phyloP scores from a whole-genome alignment of 2,113 vertebrate genomes.

The Nesoenas mayeri region DNA sequence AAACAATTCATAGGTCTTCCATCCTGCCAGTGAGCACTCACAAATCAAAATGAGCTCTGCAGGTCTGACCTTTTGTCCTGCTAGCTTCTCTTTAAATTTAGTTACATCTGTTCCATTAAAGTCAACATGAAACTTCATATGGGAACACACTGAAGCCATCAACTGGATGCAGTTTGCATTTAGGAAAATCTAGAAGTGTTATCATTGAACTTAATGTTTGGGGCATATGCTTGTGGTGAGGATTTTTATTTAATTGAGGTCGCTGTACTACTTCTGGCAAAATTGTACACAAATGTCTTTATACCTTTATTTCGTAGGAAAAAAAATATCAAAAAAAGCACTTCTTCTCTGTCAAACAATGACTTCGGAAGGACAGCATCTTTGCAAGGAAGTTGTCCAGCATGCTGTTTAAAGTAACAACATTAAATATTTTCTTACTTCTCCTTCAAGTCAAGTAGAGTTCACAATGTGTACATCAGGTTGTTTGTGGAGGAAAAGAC shows the following conservation, averaged over 20 bases:
- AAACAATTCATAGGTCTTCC: background rate
- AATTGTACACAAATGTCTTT: background rate
- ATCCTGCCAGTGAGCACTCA: background rate
- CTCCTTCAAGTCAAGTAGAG: background rate
- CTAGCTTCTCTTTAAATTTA: background rate
- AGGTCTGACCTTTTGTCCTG: background rate
- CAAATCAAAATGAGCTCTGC: background rate
- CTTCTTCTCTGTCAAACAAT: background rate
- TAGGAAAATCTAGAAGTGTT: background rate
- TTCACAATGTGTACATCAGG: background rate
- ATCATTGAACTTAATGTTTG: background rate
- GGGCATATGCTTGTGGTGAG: background rate
- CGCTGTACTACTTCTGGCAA: background rate
- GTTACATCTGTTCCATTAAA: background rate
- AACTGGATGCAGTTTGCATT: background rate
- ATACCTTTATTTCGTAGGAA: background rate
- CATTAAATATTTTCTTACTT: background rate
- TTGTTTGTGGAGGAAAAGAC: background rate
- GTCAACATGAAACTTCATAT: slow-evolving; percentile 1
- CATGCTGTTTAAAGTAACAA: background rate
- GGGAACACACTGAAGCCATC: background rate
- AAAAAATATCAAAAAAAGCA: background rate
- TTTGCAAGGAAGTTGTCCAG: background rate
- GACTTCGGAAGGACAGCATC: background rate
- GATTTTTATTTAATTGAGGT: background rate